Conservation (phyloP, 2,797 vertebrate species). For the Neolamprologus multifasciatus region DNA sequence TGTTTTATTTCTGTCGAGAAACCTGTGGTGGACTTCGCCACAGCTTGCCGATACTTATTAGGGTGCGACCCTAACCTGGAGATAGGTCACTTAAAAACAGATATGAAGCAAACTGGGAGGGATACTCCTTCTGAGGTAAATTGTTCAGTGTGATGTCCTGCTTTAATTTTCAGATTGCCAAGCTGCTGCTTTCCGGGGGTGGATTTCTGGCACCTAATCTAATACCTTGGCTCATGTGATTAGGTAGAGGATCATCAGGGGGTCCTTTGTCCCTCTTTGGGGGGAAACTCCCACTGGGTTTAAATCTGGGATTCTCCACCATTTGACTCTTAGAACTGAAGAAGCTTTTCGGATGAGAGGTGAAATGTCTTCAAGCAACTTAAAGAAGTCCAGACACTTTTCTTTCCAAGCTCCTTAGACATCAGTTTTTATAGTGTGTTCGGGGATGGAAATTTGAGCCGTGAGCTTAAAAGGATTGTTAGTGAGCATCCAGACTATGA, state of each 20-base stretch:
- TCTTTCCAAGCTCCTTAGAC: background rate
- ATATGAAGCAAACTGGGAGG: background rate
- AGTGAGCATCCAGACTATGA: background rate
- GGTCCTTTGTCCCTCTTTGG: too few species aligned
- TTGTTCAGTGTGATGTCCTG: background rate
- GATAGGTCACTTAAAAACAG: accelerated
- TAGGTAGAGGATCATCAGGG: background rate
- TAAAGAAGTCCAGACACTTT: accelerated
- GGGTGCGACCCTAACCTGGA: accelerated
- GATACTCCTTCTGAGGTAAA: too few species aligned
- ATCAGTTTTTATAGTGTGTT: background rate
- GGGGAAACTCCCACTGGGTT: accelerated
- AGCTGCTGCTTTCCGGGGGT: background rate
- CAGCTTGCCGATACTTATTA: background rate
- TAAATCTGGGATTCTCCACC: too few species aligned
- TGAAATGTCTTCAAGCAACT: background rate
- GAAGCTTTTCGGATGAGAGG: background rate
- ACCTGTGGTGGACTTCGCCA: background rate
- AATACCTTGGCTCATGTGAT: background rate
- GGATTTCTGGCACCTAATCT: background rate
- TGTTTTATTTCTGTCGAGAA: background rate
- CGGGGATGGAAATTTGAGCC: background rate
- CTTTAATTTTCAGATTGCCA: background rate
- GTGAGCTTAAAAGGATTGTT: background rate
- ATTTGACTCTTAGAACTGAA: background rate